Evolutionary conservation across 1,140 invertebrate genomes (phyloP).

Genomic region (Hyles vespertilio): DNA sequence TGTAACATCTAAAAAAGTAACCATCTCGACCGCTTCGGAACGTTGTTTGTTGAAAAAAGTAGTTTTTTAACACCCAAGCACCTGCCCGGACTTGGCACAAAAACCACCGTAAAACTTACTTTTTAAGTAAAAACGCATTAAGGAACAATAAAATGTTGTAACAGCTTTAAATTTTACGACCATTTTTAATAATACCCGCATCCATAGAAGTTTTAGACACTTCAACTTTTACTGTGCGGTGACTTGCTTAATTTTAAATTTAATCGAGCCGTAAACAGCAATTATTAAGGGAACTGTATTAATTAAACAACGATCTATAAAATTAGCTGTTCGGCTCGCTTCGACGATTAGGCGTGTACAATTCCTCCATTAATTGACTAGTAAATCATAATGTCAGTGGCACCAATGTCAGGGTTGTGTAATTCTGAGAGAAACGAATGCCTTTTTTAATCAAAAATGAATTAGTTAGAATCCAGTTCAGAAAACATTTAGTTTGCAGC

Average conservation of each 20-base stretch:
- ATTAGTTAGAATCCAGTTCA: no score
- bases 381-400: no score
- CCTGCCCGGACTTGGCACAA: slow-evolving; percentile 36
- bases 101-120: slow-evolving; percentile 36
- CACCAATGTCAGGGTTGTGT: no score
- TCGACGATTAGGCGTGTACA: no score
- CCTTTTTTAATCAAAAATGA: no score
- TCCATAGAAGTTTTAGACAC: slow-evolving; percentile 5
- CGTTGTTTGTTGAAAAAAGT: slow-evolving; percentile 3
- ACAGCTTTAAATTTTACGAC: slow-evolving; percentile 12
- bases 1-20: slow-evolving; percentile 23
- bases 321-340: no score
- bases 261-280: slow-evolving; percentile 15
- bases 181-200: slow-evolving; percentile 16
- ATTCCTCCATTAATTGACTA: no score
- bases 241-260: slow-evolving; percentile 17
- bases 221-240: slow-evolving; percentile 4
- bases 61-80: slow-evolving; percentile 11
- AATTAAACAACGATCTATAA: background rate
- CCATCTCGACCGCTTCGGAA: slow-evolving; percentile 12
- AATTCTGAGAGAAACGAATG: no score
- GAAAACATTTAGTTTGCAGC: background rate
- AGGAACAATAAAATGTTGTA: slow-evolving; percentile 39
- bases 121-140: slow-evolving; percentile 55
- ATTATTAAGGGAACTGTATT: slow-evolving; percentile 1